Evolutionary conservation across 2,888 invertebrate species (phyloP).

Genomic region (Drosophila paranaensis): DNA sequence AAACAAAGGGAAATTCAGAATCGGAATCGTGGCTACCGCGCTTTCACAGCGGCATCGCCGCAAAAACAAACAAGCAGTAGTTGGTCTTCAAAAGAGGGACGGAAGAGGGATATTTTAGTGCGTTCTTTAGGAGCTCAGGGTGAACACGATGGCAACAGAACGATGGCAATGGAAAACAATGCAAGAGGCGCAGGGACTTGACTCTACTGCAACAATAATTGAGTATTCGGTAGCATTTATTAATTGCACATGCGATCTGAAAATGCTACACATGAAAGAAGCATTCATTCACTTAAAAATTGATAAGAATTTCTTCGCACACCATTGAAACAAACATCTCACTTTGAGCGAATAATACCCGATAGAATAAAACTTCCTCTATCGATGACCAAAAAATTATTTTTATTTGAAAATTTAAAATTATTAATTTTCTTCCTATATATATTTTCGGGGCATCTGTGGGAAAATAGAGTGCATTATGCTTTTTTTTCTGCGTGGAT

Average conservation of each 20-base stretch:
- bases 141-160: conserved; percentile 61
- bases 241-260: conserved; percentile 76
- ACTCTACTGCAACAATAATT: conserved; percentile 41
- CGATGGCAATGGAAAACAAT: conserved; percentile 66
- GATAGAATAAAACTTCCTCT: no score
- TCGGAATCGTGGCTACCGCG: conserved; percentile 81
- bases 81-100: conserved; percentile 21
- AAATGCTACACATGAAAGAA: conserved; percentile 58
- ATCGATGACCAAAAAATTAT: no score
- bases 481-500: no score
- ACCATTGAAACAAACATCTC: background rate
- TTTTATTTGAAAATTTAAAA: no score
- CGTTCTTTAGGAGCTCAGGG: conserved; percentile 24
- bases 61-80: conserved; percentile 49
- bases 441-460: no score
- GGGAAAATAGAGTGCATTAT: no score
- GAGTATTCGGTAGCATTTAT: conserved; percentile 69
- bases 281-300: background rate
- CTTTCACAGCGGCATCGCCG: conserved; percentile 76
- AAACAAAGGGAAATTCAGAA: conserved; percentile 77
- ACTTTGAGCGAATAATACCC: background rate
- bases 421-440: no score
- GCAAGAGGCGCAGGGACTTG: conserved; percentile 30
- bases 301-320: no score
- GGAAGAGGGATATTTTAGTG: background rate